These are phyloP conservation scores for Gallinago jamesoni DNA, from an alignment of 2,113 vertebrate genomes.

Conservation along the genomic window DNA sequence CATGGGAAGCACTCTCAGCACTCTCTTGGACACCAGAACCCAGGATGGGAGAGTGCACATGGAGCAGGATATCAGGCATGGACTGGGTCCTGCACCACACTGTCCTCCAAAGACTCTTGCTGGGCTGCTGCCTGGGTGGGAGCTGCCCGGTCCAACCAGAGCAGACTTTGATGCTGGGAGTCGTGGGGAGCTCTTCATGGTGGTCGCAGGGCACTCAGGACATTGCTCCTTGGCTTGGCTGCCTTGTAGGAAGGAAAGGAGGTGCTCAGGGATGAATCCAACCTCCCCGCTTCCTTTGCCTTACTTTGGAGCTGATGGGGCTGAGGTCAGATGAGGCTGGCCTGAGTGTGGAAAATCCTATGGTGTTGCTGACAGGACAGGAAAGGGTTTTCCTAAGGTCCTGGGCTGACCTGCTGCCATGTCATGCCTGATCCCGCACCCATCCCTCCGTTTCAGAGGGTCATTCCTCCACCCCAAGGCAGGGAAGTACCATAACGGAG, in stretches of 20 bases:
- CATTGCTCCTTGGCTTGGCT: neutral
- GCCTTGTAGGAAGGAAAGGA: neutral
- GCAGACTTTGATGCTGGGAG: neutral
- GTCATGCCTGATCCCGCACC: neutral
- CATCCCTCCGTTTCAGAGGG: neutral
- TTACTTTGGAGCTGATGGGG: neutral
- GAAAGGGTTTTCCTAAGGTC: neutral
- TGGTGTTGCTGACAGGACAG: neutral
- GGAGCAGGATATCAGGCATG: neutral
- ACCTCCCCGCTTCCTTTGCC: neutral
- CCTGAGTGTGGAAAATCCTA: neutral
- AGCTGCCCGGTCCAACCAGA: neutral
- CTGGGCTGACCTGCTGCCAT: neutral
- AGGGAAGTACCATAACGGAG: neutral
- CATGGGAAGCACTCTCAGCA: neutral
- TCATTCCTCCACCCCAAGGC: neutral
- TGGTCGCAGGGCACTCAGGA: fast-evolving
- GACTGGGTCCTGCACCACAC: neutral
- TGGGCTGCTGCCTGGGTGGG: neutral
- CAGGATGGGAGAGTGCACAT: fast-evolving
- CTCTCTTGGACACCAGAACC: no score
- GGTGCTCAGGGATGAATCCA: neutral
- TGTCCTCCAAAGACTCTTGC: neutral
- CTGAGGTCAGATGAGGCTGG: neutral
- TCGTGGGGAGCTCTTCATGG: fast-evolving